These are phyloP conservation scores for Aphis craccivora DNA, from an alignment of 1,140 invertebrate species.

Conservation along the genomic window DNA sequence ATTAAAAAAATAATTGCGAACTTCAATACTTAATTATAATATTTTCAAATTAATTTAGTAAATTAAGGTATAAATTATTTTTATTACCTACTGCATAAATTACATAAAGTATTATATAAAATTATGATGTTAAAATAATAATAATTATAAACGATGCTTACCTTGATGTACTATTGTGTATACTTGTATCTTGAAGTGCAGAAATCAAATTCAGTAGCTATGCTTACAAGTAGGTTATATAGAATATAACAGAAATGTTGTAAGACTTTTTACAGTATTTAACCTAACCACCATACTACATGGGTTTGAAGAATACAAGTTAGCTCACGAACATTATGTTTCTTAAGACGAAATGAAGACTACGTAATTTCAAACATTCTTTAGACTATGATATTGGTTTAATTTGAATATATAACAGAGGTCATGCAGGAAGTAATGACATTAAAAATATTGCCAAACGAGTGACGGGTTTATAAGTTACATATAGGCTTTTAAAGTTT, in stretches of 20 bases:
- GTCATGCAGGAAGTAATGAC: constrained; percentile 42
- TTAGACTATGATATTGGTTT: background rate
- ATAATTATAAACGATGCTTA: background rate
- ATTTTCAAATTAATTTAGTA: background rate
- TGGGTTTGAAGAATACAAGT: background rate
- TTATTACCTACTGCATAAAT: background rate
- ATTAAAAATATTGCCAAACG: background rate
- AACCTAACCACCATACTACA: background rate
- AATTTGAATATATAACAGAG: constrained; percentile 26
- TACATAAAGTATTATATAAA: background rate
- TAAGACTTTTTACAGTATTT: background rate
- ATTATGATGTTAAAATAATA: background rate
- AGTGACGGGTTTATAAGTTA: background rate
- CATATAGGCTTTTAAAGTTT: background rate
- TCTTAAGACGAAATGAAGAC: background rate
- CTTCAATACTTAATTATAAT: background rate
- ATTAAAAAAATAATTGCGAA: background rate
- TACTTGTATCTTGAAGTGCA: background rate
- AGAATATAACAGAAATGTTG: background rate
- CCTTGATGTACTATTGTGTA: background rate
- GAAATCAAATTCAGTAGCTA: background rate
- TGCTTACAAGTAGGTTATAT: background rate
- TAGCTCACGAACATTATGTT: background rate
- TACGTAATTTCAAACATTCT: background rate
- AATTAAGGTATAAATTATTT: background rate